phyloP scores from a whole-genome alignment of 2,888 invertebrate species.

The Drosophila pullipes region DNA sequence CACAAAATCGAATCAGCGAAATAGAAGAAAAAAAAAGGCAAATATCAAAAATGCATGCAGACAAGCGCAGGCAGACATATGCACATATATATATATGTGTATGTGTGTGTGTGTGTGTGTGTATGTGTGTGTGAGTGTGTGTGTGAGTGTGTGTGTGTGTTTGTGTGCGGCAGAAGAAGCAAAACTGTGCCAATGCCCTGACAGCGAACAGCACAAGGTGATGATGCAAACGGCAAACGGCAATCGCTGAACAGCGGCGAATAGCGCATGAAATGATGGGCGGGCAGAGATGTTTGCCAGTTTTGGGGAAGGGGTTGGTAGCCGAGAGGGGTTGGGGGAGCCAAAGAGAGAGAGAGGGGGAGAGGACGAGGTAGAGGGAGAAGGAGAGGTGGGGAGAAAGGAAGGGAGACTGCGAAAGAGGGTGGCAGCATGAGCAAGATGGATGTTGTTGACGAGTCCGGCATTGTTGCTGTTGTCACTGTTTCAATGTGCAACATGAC shows the following conservation, averaged over 20 bases:
- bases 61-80: slow-evolving; percentile 17
- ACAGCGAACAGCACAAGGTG: slow-evolving; percentile 82
- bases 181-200: slow-evolving; percentile 84
- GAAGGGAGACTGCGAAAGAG: background rate
- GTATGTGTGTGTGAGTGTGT: background rate
- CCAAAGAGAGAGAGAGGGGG: background rate
- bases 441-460: slow-evolving; percentile 37
- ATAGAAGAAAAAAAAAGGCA: slow-evolving; percentile 51
- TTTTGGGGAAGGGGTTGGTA: background rate
- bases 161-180: slow-evolving; percentile 36
- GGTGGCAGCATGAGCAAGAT: slow-evolving; percentile 6
- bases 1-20: slow-evolving; percentile 44
- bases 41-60: slow-evolving; percentile 44
- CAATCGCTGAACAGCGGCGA: slow-evolving; percentile 20
- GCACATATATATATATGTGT: background rate
- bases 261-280: slow-evolving; percentile 52
- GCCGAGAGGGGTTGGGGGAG: background rate
- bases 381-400: background rate
- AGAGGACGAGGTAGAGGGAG: background rate
- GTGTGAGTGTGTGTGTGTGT: slow-evolving; percentile 23
- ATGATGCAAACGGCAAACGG: slow-evolving; percentile 74
- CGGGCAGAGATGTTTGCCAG: slow-evolving; percentile 3
- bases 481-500: slow-evolving; percentile 53
- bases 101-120: slow-evolving; percentile 20
- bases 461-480: slow-evolving; percentile 33